phyloP scores from a whole-genome alignment of 37 sponge, comb jelly and placozoan genomes.

The Bolinopsis microptera region DNA sequence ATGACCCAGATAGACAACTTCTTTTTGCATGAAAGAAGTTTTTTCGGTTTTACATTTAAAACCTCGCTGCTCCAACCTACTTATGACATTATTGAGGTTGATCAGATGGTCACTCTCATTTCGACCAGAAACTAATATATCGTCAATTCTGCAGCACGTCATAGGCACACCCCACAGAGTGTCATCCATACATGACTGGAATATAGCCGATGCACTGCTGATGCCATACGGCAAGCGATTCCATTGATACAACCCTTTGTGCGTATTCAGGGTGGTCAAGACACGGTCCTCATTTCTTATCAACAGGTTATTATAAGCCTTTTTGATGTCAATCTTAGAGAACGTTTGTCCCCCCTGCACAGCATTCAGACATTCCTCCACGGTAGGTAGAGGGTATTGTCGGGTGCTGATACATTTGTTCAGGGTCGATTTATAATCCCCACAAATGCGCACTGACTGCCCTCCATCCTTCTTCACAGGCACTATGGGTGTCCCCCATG shows the following conservation, averaged over 20 bases:
- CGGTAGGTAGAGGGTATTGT: conserved; percentile 60
- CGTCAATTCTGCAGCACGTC: not conserved
- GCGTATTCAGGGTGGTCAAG: conserved; percentile 70
- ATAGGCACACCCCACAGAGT: not conserved
- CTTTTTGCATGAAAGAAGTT: not conserved
- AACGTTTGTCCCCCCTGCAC: conserved; percentile 66
- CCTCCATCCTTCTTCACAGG: not conserved
- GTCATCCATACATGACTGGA: not conserved
- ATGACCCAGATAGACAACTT: not conserved
- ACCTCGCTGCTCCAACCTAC: not conserved
- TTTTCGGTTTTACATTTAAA: not conserved
- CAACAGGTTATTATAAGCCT: conserved; percentile 68
- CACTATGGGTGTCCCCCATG: conserved; percentile 9
- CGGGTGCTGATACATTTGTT: not conserved
- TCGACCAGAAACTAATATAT: not conserved
- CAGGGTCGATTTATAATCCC: not conserved
- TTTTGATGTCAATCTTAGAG: conserved; percentile 69
- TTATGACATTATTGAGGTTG: not conserved
- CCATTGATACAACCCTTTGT: conserved; percentile 68
- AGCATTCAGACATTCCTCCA: conserved; percentile 22
- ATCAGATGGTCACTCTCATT: not conserved
- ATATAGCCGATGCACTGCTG: not conserved
- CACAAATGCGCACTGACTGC: not conserved
- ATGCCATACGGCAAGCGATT: conserved; percentile 67
- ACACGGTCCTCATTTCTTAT: conserved; percentile 63